These are phyloP conservation scores for Pseudopodoces humilis DNA, from an alignment of 2,113 vertebrate genomes.

Conservation along the genomic window DNA sequence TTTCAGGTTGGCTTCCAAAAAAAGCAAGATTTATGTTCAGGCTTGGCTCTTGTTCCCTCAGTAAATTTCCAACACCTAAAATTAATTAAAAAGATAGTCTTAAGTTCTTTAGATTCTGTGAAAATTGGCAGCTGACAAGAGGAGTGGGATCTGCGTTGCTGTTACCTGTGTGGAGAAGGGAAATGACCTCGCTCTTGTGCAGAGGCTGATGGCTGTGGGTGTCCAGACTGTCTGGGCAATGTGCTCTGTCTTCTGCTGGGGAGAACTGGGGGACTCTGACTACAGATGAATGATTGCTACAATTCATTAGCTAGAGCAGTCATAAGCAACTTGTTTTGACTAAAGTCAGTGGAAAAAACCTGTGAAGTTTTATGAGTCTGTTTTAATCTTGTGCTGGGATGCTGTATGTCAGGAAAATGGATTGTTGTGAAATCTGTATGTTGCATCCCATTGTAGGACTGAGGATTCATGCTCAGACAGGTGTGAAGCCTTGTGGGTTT, in stretches of 20 bases:
- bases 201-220: background rate
- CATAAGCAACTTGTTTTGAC: background rate
- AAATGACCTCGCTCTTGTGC: rapidly evolving
- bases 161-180: background rate
- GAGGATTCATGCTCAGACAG: background rate
- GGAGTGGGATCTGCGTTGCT: background rate
- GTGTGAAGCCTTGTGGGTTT: background rate
- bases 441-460: background rate
- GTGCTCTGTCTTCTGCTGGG: background rate
- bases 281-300: background rate
- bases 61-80: background rate
- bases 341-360: background rate
- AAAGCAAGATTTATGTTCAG: background rate
- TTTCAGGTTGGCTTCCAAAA: background rate
- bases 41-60: background rate
- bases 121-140: background rate
- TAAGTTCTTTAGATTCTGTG: background rate
- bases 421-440: background rate
- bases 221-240: background rate
- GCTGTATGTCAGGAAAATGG: background rate
- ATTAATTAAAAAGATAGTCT: background rate
- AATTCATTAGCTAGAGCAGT: background rate
- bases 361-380: rapidly evolving
- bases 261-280: background rate
- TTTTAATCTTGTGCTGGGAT: background rate